Evolutionary conservation across 2,888 invertebrate species (phyloP).

Genomic region (Patella pellucida): DNA sequence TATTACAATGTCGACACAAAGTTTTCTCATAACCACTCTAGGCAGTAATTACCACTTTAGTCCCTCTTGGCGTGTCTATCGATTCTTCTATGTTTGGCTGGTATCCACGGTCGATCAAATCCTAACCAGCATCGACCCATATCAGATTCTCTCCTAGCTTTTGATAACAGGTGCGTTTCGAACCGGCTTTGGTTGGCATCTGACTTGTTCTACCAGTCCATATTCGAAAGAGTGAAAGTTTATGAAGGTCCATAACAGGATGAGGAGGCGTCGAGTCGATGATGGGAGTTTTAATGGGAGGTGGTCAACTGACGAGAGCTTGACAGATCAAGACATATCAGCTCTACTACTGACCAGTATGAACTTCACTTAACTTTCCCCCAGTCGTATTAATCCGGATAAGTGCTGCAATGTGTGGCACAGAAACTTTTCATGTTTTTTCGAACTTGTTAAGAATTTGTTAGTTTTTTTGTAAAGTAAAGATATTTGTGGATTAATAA

Average conservation of each 20-base stretch:
- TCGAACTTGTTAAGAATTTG: too few relatives aligned
- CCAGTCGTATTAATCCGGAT: too few relatives aligned
- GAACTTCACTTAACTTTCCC: neutral
- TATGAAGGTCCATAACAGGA: slow-evolving; percentile 3
- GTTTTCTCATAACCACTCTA: slow-evolving; percentile 11
- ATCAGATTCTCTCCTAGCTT: neutral
- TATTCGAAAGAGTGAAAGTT: slow-evolving; percentile 2
- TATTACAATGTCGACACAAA: slow-evolving; percentile 11
- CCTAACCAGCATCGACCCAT: slow-evolving; percentile 4
- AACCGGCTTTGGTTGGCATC: neutral
- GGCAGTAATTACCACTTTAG: slow-evolving; percentile 11
- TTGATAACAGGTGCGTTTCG: slow-evolving; percentile 1
- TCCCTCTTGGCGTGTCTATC: slow-evolving; percentile 10
- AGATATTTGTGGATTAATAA: too few relatives aligned
- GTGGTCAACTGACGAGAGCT: neutral
- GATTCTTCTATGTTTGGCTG: neutral
- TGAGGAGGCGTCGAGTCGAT: slow-evolving; percentile 10
- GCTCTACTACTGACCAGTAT: neutral
- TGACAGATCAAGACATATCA: neutral
- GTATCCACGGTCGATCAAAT: slow-evolving; percentile 9
- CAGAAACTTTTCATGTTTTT: too few relatives aligned
- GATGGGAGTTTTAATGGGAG: neutral
- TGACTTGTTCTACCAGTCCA: neutral
- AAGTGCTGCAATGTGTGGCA: too few relatives aligned
- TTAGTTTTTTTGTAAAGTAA: too few relatives aligned